phyloP scores from a whole-genome alignment of 2,113 vertebrate genomes.

The Tenrec ecaudatus region DNA sequence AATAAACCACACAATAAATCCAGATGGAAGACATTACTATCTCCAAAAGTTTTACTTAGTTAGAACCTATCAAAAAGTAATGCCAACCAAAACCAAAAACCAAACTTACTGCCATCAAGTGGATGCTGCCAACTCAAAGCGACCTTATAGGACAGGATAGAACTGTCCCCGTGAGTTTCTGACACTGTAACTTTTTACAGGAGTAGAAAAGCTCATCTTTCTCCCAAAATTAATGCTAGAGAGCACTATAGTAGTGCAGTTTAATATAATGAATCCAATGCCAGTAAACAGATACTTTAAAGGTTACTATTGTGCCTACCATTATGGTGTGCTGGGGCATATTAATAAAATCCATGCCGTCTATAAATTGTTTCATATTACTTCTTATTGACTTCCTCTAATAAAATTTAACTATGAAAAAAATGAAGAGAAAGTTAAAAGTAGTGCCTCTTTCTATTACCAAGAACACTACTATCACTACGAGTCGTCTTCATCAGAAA shows the following conservation, averaged over 20 bases:
- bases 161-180: no score
- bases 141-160: no score
- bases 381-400: background rate
- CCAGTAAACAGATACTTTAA: conserved; percentile 17
- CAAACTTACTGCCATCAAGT: no score
- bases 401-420: background rate
- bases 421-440: background rate
- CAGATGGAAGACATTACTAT: conserved; percentile 14
- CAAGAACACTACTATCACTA: background rate
- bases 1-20: background rate
- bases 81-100: background rate
- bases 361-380: background rate
- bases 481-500: background rate
- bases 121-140: no score
- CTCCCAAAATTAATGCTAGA: no score
- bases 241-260: background rate
- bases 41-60: conserved; percentile 11
- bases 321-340: background rate
- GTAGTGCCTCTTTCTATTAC: background rate
- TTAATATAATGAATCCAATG: background rate
- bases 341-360: background rate
- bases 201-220: no score
- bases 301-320: background rate
- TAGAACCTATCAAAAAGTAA: conserved; percentile 12
- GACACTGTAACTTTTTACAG: no score